Evolutionary conservation across 2,888 invertebrate species (phyloP), one percentile per base, ranked within the genome.

Genomic region (Athalia circularis): DNA sequence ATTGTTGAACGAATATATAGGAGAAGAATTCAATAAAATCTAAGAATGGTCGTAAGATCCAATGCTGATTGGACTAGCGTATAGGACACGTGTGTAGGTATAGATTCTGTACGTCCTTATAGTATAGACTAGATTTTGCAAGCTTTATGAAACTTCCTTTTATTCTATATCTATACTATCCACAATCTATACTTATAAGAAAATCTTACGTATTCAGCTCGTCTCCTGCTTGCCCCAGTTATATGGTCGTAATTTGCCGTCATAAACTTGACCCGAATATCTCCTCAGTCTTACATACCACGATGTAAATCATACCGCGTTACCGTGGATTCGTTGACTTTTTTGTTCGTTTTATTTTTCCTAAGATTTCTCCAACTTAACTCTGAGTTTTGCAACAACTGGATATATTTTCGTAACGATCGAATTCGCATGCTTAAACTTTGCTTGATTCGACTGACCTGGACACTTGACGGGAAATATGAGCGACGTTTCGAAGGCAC

Each of bases 21-120:
- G 68, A n/a, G 50, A 62, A 62, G 74, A 62, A 75, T 75, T 75
- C 62, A 62, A 75, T 62, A 52, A 62, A 75, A 50, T n/a, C 67
- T 75, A 62, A 75, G 74, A 62, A 50, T 15, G 62, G 29, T 75
- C 74, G 74, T 62, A 62, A 62, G 62, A 62, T 62, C 15, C 74
- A 50, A 75, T 75, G 74, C 74, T 75, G 74, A 75, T 75, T 75
- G 74, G 50, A 48, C 50, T 48, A 45, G 15, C 43, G 13, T 45
- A 52, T 11, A 11, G 52, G 52, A 11, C 11, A 2, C 3, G 52
- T 3, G 52, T 7, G 11, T 48, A 13, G 47, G 48, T 3, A 65
- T 65, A 65, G 65, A 48, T 52, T 54, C 68, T 4, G 47, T 54
- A 52, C 29, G 29, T 29, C 29, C 29, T 15, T 67, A 11, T 8